Evolutionary conservation across 2,113 vertebrate genomes (phyloP), one percentile per base, ranked within the genome.

Genomic region (Baryphthengus martii): DNA sequence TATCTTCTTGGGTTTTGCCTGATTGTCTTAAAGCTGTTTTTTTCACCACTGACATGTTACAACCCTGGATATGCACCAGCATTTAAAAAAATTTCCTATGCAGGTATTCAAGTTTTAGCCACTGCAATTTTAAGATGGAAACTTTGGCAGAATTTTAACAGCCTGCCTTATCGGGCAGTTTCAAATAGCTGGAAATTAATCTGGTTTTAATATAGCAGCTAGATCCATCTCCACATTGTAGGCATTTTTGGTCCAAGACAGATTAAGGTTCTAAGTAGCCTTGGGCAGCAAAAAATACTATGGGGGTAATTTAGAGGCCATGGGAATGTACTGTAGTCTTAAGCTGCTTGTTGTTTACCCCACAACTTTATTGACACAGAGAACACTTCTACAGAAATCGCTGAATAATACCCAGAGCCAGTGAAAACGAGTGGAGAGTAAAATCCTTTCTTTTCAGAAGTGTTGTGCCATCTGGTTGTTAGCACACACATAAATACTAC

Each of bases 251-350:
- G 40, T 72, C 74, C 79, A 88, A 92, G 79, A 33, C 72, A 95
- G 91, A 94, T 95, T 68, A 87, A 85, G 39, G 49, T 93, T 96
- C 76, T 72, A 58, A 89, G 87, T 66, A 80, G 93, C 49, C 45
- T 35, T 61, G 71, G 59, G 77, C 83, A 90, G 62, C 74, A 77
- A 94, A 96, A 95, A 93, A 85, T 92, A 84, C 72, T 88, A 85
- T 83, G 84, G 37, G 40, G 31, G 15, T 17, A 29, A 44, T 80
- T 44, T 37, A 96, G 47, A 89, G 94, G 91, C 93, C 96, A 90
- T 95, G 95, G 93, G 96, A 98, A 98, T 80, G 49, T 53, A 68
- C 85, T 85, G n/a, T 45, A 77, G 31, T 86, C 70, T 79, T 86
- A 85, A 91, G 17, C 20, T 63, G 62, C 67, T 19, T 29, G 3